Percentiles rank a stretch among this genome's conserved stretches.
phyloP scores from a whole-genome alignment of 1,140 invertebrate genomes.

The Cotesia vestalis region DNA sequence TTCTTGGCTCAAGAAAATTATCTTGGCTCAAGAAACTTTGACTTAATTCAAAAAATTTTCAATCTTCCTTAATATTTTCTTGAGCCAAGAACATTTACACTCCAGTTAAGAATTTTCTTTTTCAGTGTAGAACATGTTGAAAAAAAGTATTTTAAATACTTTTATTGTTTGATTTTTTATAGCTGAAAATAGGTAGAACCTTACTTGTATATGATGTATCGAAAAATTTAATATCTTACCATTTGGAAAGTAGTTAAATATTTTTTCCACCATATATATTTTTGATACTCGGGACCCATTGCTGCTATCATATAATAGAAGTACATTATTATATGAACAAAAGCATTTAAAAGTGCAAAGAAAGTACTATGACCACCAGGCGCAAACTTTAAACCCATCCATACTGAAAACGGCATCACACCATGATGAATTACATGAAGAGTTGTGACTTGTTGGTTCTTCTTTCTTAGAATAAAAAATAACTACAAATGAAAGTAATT shows the following conservation, averaged over 20 bases:
- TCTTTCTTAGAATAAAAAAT: slow-evolving; percentile 91
- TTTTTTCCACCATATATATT: slow-evolving; percentile 96
- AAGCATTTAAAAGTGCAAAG: slow-evolving; percentile 89
- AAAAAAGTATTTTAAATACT: too few species aligned
- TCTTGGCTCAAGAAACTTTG: too few species aligned
- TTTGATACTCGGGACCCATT: slow-evolving; percentile 88
- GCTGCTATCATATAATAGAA: slow-evolving; percentile 93
- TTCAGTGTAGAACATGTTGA: too few species aligned
- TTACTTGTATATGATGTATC: slow-evolving; percentile 1
- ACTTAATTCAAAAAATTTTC: too few species aligned
- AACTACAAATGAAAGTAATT: slow-evolving; percentile 66
- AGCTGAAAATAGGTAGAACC: too few species aligned
- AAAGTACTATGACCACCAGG: slow-evolving; percentile 93
- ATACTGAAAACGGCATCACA: slow-evolving; percentile 93
- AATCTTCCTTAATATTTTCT: too few species aligned
- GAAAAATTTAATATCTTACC: slow-evolving; percentile 67
- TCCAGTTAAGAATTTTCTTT: too few species aligned
- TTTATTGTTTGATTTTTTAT: too few species aligned
- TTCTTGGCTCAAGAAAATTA: too few species aligned
- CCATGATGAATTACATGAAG: slow-evolving; percentile 96
- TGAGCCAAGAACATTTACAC: too few species aligned
- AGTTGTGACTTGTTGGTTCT: slow-evolving; percentile 90
- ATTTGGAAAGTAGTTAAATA: slow-evolving; percentile 92
- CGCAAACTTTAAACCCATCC: slow-evolving; percentile 97
- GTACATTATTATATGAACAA: slow-evolving; percentile 95